phyloP scores from a whole-genome alignment of 2,113 vertebrate genomes.

The Nibea albiflora region DNA sequence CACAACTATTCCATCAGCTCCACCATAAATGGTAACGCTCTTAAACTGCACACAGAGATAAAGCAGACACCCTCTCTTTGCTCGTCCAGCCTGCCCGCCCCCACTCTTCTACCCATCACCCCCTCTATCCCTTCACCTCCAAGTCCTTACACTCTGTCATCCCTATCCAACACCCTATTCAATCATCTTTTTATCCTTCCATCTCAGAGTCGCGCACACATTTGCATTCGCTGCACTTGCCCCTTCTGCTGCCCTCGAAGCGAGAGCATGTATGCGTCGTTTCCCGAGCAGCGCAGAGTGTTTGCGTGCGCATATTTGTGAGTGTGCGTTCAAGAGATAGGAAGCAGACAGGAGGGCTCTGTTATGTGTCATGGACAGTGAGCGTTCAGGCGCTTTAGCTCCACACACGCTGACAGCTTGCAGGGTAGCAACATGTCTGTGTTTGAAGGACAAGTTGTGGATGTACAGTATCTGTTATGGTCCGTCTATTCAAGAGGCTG shows the following conservation, averaged over 20 bases:
- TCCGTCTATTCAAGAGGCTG: not conserved
- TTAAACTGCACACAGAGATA: slow-evolving; percentile 69
- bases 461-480: not conserved
- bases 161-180: slow-evolving; percentile 44
- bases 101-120: slow-evolving; percentile 39
- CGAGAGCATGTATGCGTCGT: not conserved
- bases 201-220: slow-evolving; percentile 6
- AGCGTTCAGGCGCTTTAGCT: not conserved
- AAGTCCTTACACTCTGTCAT: slow-evolving; percentile 44
- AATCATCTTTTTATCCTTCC: slow-evolving; percentile 59
- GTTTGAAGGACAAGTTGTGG: slow-evolving; percentile 3
- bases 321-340: slow-evolving; percentile 40
- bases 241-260: not conserved
- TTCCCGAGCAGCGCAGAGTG: slow-evolving; percentile 14
- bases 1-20: slow-evolving; percentile 82
- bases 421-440: slow-evolving; percentile 20
- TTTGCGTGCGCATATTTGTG: slow-evolving; percentile 9
- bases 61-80: slow-evolving; percentile 63
- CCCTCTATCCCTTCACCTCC: slow-evolving; percentile 24
- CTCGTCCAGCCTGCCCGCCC: slow-evolving; percentile 23
- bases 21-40: slow-evolving; percentile 82
- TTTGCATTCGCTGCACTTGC: slow-evolving; percentile 5
- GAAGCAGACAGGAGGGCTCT: slow-evolving; percentile 41
- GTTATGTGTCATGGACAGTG: slow-evolving; percentile 40
- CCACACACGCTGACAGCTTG: slow-evolving; percentile 1